These are phyloP conservation scores for Hesperophylax magnus DNA, from an alignment of 1,140 invertebrate genomes.

Conservation along the genomic window DNA sequence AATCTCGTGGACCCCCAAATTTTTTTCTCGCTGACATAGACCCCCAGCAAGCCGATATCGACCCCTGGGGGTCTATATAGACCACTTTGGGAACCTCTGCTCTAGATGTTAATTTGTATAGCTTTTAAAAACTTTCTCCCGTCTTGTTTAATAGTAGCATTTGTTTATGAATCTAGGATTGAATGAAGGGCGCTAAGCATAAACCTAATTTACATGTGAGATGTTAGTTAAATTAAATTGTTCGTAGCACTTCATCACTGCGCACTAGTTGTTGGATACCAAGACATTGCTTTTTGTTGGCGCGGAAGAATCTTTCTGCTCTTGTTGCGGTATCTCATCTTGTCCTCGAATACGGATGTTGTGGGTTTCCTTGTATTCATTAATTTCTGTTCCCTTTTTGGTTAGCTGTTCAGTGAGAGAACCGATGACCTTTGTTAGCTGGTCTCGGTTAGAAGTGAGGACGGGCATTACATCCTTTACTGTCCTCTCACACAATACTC, in stretches of 20 bases:
- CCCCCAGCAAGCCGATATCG: too few species aligned
- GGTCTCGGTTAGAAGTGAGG: slow-evolving; percentile 85
- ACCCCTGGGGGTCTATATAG: too few species aligned
- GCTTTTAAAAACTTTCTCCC: too few species aligned
- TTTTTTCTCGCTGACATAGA: too few species aligned
- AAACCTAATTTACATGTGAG: not conserved
- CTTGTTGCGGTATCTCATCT: slow-evolving; percentile 67
- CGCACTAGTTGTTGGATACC: slow-evolving; percentile 67
- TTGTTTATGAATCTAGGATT: not conserved
- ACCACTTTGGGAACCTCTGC: too few species aligned
- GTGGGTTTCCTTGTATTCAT: slow-evolving; percentile 93
- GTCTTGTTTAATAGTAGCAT: not conserved
- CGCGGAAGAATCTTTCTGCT: slow-evolving; percentile 62
- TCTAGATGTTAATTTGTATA: too few species aligned
- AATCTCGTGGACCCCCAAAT: too few species aligned
- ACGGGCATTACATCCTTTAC: slow-evolving; percentile 93
- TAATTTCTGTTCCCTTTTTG: slow-evolving; percentile 92
- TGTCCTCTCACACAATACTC: slow-evolving; percentile 92
- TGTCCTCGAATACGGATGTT: slow-evolving; percentile 85
- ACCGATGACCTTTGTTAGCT: slow-evolving; percentile 85
- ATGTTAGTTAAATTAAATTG: slow-evolving; percentile 26
- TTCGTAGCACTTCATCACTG: not conserved
- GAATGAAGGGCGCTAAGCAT: not conserved
- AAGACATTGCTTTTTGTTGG: slow-evolving; percentile 73
- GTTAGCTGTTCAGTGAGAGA: slow-evolving; percentile 85